Evolutionary conservation across 2,888 invertebrate species (phyloP), one percentile per base, ranked within the genome.

Genomic region (Habrosyne pyritoides): DNA sequence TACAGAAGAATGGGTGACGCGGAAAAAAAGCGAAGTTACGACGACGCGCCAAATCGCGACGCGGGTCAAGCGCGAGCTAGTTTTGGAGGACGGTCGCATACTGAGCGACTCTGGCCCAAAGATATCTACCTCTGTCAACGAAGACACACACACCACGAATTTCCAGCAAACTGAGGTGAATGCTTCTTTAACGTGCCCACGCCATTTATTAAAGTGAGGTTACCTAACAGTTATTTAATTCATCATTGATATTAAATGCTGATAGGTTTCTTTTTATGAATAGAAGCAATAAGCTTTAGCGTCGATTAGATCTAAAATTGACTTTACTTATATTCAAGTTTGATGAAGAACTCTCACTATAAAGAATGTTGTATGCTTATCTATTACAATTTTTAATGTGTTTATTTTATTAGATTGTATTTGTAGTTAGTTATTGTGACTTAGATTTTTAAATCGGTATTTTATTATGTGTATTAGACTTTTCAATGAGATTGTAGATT

Each of bases 31-130:
- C 73, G 98, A 98, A 89, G 95, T 97, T 79, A 96, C 96, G 68
- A 98, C 97, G 65, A 97, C 97, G 57, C 95, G 97, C 67, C 98
- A 98, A 91, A 98, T 98, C 74, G 98, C 98, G 79, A 98, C 98
- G 47, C 93, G 98, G 66, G 97, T 98, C 47, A 97, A 98, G 86
- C 94, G 98, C 47, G 97, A 98, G 89, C 94, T 98, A 61, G 95
- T 97, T 63, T 93, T 98, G 66, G 98, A 98, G 93, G 98, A 98
- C 93, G 98, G 98, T 30, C 96, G 97, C 79, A 96, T 98, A 59
- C 95, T 98, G 61, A 96, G 95, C 70, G 98, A 98, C 89, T 95
- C 97, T 3, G 98, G 98, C 10, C 98, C 98, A 4, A 95, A 97
- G 86, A 96, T 98, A 78, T 97, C 97, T 69, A 98, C 97, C 65